Conservation (phyloP, 2,797 vertebrate species). For the Cygnus olor region DNA sequence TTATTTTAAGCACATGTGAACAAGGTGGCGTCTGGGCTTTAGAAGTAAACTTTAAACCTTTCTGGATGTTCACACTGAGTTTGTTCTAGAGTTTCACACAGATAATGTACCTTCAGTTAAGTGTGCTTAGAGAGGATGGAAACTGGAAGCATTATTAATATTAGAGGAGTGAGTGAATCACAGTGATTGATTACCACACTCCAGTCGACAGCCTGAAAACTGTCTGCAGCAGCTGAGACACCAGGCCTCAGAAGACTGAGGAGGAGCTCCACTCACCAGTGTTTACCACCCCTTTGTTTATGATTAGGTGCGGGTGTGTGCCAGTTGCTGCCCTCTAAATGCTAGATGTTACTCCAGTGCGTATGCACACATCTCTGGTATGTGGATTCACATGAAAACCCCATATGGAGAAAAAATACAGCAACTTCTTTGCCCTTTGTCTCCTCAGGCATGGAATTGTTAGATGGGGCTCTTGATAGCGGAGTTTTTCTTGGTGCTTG, state of each 20-base stretch:
- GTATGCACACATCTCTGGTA: background rate
- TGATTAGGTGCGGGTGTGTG: background rate
- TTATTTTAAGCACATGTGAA: background rate
- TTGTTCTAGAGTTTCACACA: background rate
- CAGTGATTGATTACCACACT: too few relatives aligned
- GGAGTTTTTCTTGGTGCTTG: background rate
- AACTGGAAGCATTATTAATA: background rate
- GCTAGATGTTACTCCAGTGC: background rate
- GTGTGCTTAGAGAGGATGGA: background rate
- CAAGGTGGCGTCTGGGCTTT: background rate
- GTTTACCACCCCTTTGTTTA: background rate
- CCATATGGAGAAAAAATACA: background rate
- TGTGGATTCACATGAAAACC: background rate
- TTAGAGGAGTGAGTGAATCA: background rate
- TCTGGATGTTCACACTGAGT: background rate
- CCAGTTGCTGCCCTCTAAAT: background rate
- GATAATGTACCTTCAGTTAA: background rate
- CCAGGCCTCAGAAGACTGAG: background rate
- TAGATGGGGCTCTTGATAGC: background rate
- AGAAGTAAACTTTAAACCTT: background rate
- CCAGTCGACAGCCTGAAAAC: too few relatives aligned
- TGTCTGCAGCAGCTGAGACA: background rate
- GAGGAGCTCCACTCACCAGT: background rate
- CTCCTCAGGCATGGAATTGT: background rate
- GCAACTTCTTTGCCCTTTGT: background rate